Conservation (phyloP, 2,888 invertebrate species). For the Kuschelorhynchus macadamiae region DNA sequence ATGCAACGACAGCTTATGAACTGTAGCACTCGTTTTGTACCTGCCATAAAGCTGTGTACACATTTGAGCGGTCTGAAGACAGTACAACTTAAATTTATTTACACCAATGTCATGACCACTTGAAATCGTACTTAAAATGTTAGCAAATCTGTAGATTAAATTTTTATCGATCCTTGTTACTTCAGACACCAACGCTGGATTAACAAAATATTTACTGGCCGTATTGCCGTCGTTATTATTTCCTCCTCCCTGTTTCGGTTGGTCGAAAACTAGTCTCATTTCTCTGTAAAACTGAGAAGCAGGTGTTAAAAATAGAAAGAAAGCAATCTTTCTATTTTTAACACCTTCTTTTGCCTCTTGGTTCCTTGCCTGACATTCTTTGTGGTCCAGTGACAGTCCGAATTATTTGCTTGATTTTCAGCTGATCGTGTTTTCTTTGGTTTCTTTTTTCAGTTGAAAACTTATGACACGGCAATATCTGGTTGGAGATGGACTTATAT, state of each 20-base stretch:
- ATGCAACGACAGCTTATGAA: slow-evolving; percentile 16
- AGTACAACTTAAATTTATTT: not conserved
- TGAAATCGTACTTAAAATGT: slow-evolving; percentile 11
- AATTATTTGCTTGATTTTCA: too few relatives aligned
- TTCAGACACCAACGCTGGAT: slow-evolving; percentile 6
- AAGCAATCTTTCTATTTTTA: slow-evolving; percentile 4
- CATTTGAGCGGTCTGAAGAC: slow-evolving; percentile 6
- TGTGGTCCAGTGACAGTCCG: too few relatives aligned
- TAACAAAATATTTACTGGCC: slow-evolving; percentile 3
- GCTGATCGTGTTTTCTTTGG: too few relatives aligned
- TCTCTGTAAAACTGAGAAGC: slow-evolving; percentile 4
- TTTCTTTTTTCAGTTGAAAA: too few relatives aligned
- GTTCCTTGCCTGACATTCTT: too few relatives aligned
- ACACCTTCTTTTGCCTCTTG: slow-evolving; percentile 2
- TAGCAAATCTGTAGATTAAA: slow-evolving; percentile 6
- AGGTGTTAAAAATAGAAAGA: too few relatives aligned
- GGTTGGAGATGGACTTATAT: not conserved
- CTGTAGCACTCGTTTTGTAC: slow-evolving; percentile 17
- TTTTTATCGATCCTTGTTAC: not conserved
- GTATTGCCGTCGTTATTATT: not conserved
- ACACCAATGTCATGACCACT: not conserved
- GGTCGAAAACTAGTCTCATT: slow-evolving; percentile 2
- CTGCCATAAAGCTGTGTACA: slow-evolving; percentile 8
- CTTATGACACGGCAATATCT: not conserved
- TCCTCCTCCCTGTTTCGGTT: slow-evolving; percentile 4